Evolutionary conservation across 1,140 invertebrate genomes (phyloP), one percentile per base, ranked within the genome.

Genomic region (Drosophila chauvacae): DNA sequence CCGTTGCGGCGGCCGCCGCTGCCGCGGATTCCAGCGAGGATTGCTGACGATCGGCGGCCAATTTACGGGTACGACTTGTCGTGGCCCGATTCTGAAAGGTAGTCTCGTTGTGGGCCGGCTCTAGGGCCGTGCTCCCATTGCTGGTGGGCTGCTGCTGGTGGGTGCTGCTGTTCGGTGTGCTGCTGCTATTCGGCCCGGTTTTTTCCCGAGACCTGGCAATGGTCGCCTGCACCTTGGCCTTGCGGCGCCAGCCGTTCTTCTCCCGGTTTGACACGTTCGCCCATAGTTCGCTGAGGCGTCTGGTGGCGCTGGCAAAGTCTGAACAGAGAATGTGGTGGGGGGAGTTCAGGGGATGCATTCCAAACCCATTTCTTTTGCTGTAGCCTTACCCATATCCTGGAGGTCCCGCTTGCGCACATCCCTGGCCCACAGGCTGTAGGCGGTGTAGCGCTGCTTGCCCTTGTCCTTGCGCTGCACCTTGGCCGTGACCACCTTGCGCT

Each of bases 401-500:
- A 90, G 78, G 13, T 90, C 85, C 0, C 75, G 95, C 78, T 96
- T 95, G 50, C 97, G 94, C 37, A 96, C 94, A 87, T 97, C 96
- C 83, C 96, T 96, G 7, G 97, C 96, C 97, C 97, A 98, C 80
- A 98, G 93, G 95, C 97, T 97, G 92, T 98, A 98, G 2, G 97
- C 97, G 4, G 97, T 97, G 64, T 97, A 96, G 70, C 96, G 93
- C 7, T 95, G 94, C 93, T 96, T 96, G 11, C 94, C 96, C 94
- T 97, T 97, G 82, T 97, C 96, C 33, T 88, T 90, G n/a, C 81
- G 93, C 59, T 96, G 95, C 16, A 95, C 94, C 86, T 96, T 97
- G 41, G 94, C 94, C 39, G 94, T 92, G 20, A 96, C 94, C 47
- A 97, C 95, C 44, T 96, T 96, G 77, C 96, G 96, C 77, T 97